Evolutionary conservation across 2,797 vertebrate species (phyloP).

Genomic region (Aphelocoma californica): DNA sequence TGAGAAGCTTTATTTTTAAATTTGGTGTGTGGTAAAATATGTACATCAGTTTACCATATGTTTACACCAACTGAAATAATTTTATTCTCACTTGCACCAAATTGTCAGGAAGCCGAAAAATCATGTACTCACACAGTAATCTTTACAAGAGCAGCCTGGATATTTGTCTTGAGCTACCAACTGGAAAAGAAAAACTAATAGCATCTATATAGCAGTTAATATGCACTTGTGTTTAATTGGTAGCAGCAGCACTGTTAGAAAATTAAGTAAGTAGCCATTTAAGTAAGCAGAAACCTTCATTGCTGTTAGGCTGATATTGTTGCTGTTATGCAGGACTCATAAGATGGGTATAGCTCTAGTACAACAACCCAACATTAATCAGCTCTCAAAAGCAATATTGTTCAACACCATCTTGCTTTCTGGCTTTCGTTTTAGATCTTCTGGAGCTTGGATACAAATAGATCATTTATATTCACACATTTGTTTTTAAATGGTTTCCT

Average conservation of each 20-base stretch:
- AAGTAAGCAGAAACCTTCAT: conserved; percentile 46
- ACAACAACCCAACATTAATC: conserved; percentile 48
- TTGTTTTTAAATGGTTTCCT: conserved; percentile 71
- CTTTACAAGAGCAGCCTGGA: not conserved
- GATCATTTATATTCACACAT: conserved; percentile 71
- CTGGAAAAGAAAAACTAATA: conserved; percentile 42
- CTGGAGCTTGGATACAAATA: conserved; percentile 60
- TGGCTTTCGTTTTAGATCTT: conserved; percentile 57
- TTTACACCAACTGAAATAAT: not conserved
- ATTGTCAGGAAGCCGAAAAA: conserved; percentile 12
- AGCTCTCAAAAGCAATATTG: conserved; percentile 35
- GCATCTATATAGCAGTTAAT: conserved; percentile 27
- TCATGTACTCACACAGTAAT: not conserved
- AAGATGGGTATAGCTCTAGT: not conserved
- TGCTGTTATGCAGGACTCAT: conserved; percentile 15
- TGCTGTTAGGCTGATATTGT: not conserved
- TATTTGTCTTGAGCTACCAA: conserved; percentile 47
- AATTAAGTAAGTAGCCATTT: conserved; percentile 58
- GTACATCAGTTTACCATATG: not conserved
- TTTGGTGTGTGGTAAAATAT: not conserved
- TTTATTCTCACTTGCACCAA: conserved; percentile 18
- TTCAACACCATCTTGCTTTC: conserved; percentile 57
- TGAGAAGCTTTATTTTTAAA: not conserved
- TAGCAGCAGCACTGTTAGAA: conserved; percentile 21
- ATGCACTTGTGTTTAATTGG: conserved; percentile 50